A percentile compares a stretch with the other conserved stretches of the same genome.
Conservation (phyloP, 2,113 vertebrate genomes). For the Procavia capensis region DNA sequence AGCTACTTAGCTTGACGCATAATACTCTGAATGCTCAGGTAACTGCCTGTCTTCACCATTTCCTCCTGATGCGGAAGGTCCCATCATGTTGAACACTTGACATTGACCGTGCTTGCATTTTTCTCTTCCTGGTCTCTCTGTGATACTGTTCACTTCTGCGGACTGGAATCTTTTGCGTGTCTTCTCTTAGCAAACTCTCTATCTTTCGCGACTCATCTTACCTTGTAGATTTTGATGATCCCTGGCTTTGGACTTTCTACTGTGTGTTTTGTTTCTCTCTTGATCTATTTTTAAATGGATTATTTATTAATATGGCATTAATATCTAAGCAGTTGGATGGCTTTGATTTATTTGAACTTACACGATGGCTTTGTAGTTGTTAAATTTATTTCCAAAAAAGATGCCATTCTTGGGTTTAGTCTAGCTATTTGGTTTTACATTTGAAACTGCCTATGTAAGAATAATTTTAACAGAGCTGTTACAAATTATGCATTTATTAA, state of each 20-base stretch:
- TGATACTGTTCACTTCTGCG: background rate
- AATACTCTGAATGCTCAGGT: background rate
- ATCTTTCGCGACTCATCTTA: background rate
- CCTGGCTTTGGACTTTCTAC: conserved; percentile 6
- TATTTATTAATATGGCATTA: conserved; percentile 33
- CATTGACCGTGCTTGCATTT: background rate
- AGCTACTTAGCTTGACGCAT: background rate
- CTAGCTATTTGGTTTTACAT: conserved; percentile 16
- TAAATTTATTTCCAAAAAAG: conserved; percentile 38
- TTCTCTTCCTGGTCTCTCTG: background rate
- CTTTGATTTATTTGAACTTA: conserved; percentile 39
- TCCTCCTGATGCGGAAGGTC: background rate
- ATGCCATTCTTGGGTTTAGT: conserved; percentile 16
- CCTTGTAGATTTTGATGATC: background rate
- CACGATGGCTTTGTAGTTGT: background rate
- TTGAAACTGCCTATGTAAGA: background rate
- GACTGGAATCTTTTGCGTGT: background rate
- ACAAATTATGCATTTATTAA: conserved; percentile 18
- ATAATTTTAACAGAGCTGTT: conserved; percentile 10
- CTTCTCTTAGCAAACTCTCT: background rate
- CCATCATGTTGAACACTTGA: background rate
- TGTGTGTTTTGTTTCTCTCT: conserved; percentile 35
- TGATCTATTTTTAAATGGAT: background rate
- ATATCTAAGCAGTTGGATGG: background rate
- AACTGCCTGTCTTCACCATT: background rate